Evolutionary conservation across 2,113 vertebrate species (phyloP), one percentile per base, ranked within the genome.

Genomic region (Malaclemys terrapin): DNA sequence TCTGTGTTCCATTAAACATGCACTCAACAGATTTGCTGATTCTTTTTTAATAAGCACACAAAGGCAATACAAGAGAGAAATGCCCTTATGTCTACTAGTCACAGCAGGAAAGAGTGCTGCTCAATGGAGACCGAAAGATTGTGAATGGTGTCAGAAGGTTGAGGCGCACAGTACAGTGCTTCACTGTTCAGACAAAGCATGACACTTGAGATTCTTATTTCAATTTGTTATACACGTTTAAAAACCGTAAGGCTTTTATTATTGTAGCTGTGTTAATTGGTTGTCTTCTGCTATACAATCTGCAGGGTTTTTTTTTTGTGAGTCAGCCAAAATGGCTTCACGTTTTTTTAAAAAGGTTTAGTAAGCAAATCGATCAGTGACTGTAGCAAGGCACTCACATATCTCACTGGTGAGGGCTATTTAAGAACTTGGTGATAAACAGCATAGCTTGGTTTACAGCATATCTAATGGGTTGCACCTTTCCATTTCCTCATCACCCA

Each of bases 1-100:
- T 98, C 98, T 98, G 98, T 94, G 93, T 98, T 96, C 89, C 97
- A 98, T 98, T 98, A 98, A 92, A 96, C 92, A 94, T 6, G 95
- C 89, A 94, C 98, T 98, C 98, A 94, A 94, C 96, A 98, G 98
- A 97, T 96, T 80, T 85, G 96, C 97, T 93, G 97, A 98, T 98
- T 98, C 97, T 95, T 95, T 96, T 97, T 95, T 98, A 98, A 98
- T 98, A 98, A 97, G 98, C 92, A 96, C 96, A 98, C 95, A 89
- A 96, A 97, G 95, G 96, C 96, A 97, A 97, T 25, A 80, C 89
- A 96, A 97, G 97, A 93, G 93, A 97, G 97, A 96, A 97, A 96
- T 97, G 97, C 97, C 97, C 98, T 95, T 82, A 45, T 56, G 93
- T 98, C 97, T 94, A 79, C 94, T 91, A 7, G 19, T 94, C 97